Evolutionary conservation across 2,888 invertebrate genomes (phyloP).

Genomic region (Oeneis ivallda): DNA sequence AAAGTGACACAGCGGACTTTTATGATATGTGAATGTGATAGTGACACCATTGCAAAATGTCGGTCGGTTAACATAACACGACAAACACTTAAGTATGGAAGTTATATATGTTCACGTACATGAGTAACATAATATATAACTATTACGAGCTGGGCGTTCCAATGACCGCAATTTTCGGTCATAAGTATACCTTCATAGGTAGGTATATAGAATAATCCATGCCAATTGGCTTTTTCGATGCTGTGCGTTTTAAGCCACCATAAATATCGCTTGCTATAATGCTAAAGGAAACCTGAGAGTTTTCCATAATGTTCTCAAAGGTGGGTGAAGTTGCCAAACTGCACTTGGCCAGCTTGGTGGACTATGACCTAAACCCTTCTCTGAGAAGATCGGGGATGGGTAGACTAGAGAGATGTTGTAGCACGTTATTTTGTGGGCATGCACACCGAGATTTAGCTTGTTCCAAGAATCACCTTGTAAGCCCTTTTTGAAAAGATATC

Average conservation of each 20-base stretch:
- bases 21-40: not conserved
- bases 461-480: not conserved
- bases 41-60: not conserved
- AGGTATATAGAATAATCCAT: too few relatives aligned
- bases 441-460: not conserved
- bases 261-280: too few relatives aligned
- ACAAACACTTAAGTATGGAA: not conserved
- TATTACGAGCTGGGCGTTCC: conserved; percentile 6
- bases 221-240: not conserved
- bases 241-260: too few relatives aligned
- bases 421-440: not conserved
- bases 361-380: too few relatives aligned
- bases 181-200: too few relatives aligned
- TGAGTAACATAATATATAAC: not conserved
- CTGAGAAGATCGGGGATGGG: too few relatives aligned
- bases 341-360: too few relatives aligned
- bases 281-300: too few relatives aligned
- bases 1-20: not conserved
- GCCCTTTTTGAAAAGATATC: not conserved
- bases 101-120: not conserved
- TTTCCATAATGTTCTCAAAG: too few relatives aligned
- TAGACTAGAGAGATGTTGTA: too few relatives aligned
- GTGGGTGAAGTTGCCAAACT: too few relatives aligned
- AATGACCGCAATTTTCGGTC: conserved; percentile 20
- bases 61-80: not conserved